These are phyloP conservation scores for Oligia fasciuncula DNA, from an alignment of 2,888 invertebrate species.

Conservation along the genomic window DNA sequence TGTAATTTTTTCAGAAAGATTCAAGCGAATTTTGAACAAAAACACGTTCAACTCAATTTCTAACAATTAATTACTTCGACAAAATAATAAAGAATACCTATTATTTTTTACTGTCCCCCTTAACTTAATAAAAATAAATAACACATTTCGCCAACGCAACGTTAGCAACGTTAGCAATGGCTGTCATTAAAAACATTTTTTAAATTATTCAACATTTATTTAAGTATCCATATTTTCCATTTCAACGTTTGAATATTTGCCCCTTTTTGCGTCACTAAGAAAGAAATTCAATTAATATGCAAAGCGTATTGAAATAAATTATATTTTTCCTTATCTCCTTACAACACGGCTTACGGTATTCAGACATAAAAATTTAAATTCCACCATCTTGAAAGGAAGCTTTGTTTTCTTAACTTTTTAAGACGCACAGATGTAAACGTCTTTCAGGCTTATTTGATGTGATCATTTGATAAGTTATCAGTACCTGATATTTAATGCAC, in stretches of 20 bases:
- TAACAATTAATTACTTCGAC: neutral
- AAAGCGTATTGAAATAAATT: constrained; percentile 77
- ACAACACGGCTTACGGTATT: constrained; percentile 66
- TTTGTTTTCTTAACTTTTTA: constrained; percentile 54
- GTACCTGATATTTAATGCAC: too few relatives aligned
- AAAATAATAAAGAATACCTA: neutral
- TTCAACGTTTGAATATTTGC: constrained; percentile 58
- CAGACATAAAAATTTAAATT: constrained; percentile 64
- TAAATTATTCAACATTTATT: constrained; percentile 40
- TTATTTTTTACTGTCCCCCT: neutral
- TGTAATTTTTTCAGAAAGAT: neutral
- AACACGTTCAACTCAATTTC: neutral
- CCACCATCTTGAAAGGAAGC: constrained; percentile 49
- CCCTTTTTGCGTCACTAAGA: constrained; percentile 60
- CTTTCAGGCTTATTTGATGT: constrained; percentile 28
- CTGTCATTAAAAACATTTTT: too few relatives aligned
- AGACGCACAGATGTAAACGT: neutral
- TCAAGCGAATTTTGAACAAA: neutral
- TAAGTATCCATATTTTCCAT: constrained; percentile 40
- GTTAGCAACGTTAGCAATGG: neutral
- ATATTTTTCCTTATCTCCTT: constrained; percentile 74
- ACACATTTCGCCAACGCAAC: neutral
- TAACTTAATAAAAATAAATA: constrained; percentile 25
- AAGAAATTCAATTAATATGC: constrained; percentile 79
- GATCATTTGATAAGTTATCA: constrained; percentile 16